Evolutionary conservation across 1,140 invertebrate genomes (phyloP).

Genomic region (Mesaphorura yosii): DNA sequence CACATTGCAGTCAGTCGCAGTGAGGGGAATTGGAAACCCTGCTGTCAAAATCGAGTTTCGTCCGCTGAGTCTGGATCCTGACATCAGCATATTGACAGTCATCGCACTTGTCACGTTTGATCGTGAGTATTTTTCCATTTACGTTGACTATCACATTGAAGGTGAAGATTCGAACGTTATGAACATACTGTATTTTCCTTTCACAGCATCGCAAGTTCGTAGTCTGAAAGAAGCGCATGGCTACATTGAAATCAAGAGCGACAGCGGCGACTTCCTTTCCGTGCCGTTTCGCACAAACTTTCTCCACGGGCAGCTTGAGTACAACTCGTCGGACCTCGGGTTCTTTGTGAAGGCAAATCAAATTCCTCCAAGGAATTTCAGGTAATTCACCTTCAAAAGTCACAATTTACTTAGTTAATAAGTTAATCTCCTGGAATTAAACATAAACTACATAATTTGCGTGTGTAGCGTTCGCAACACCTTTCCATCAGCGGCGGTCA

Average conservation of each 20-base stretch:
- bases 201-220: slow-evolving; percentile 27
- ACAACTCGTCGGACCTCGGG: slow-evolving; percentile 33
- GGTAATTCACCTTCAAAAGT: slow-evolving; percentile 11
- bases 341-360: slow-evolving; percentile 32
- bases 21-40: slow-evolving; percentile 38
- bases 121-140: slow-evolving; percentile 36
- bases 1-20: slow-evolving; percentile 38
- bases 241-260: slow-evolving; percentile 43
- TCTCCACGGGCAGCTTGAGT: slow-evolving; percentile 37
- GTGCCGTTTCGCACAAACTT: slow-evolving; percentile 35
- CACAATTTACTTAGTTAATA: background rate
- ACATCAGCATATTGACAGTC: slow-evolving; percentile 38
- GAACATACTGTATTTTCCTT: slow-evolving; percentile 1
- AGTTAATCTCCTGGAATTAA: background rate
- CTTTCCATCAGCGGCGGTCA: slow-evolving; percentile 24
- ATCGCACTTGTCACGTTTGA: slow-evolving; percentile 45
- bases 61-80: slow-evolving; percentile 43
- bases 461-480: slow-evolving; percentile 25
- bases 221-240: slow-evolving; percentile 40
- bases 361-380: slow-evolving; percentile 28
- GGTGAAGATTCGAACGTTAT: no score
- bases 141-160: background rate
- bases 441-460: background rate
- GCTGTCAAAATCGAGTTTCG: slow-evolving; percentile 42
- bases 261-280: slow-evolving; percentile 37